Percentiles rank a stretch among this genome's conserved stretches.
phyloP scores from a whole-genome alignment of 2,888 invertebrate genomes.

The Ctenicera cuprea region DNA sequence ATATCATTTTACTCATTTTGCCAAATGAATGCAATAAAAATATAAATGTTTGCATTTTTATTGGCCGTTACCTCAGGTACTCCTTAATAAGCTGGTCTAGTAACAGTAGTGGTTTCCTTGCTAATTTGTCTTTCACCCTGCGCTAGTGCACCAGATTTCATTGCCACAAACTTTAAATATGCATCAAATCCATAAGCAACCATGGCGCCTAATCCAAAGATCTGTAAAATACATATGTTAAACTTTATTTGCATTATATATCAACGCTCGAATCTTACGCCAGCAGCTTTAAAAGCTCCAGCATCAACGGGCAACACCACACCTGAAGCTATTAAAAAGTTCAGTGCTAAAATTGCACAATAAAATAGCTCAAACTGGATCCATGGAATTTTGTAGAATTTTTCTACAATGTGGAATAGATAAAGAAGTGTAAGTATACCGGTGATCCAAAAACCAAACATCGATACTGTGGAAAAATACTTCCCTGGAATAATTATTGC shows the following conservation, averaged over 20 bases:
- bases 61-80: no score
- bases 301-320: constrained; percentile 79
- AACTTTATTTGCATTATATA: not conserved
- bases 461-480: constrained; percentile 87
- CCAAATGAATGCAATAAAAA: no score
- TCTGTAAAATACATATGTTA: constrained; percentile 75
- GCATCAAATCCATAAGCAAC: constrained; percentile 86
- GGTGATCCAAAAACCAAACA: constrained; percentile 91
- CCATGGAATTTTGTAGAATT: constrained; percentile 91
- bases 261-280: constrained; percentile 81
- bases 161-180: constrained; percentile 84
- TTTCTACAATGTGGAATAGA: constrained; percentile 90
- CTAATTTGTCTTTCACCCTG: constrained; percentile 82
- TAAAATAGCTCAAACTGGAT: constrained; percentile 87
- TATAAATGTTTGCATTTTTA: no score
- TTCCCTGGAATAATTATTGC: constrained; percentile 75
- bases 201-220: constrained; percentile 91
- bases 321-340: constrained; percentile 85
- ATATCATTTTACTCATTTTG: no score
- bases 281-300: constrained; percentile 81
- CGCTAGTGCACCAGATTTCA: constrained; percentile 81
- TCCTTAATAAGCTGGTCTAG: constrained; percentile 26
- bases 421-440: constrained; percentile 86
- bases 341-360: constrained; percentile 83
- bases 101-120: constrained; percentile 78